A percentile compares a stretch with the other conserved stretches of the same genome.
Conservation (phyloP, 2,888 invertebrate genomes). For the Hartigia nigra region DNA sequence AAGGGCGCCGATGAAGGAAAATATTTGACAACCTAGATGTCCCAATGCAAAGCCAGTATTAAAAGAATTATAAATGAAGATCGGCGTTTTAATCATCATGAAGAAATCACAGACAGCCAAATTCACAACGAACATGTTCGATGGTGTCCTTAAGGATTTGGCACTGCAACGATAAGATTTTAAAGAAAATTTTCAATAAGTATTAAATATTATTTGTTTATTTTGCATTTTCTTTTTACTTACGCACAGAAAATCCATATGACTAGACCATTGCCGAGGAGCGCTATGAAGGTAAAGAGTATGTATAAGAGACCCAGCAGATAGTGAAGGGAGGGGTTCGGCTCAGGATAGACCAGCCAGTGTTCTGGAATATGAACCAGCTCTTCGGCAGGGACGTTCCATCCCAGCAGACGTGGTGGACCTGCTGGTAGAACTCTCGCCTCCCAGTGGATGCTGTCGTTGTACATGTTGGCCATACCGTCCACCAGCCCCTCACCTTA, state of each 20-base stretch:
- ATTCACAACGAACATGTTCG: conserved; percentile 86
- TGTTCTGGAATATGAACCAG: conserved; percentile 77
- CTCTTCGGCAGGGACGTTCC: conserved; percentile 82
- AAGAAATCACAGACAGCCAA: conserved; percentile 85
- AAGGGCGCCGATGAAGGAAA: conserved; percentile 79
- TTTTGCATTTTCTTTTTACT: conserved; percentile 56
- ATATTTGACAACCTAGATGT: conserved; percentile 80
- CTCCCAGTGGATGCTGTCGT: conserved; percentile 56
- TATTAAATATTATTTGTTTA: background rate
- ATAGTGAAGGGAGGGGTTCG: conserved; percentile 84
- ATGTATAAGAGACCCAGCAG: conserved; percentile 82
- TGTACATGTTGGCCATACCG: conserved; percentile 55
- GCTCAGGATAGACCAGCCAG: conserved; percentile 84
- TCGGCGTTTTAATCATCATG: conserved; percentile 88
- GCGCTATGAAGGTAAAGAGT: conserved; percentile 78
- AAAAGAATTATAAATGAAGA: conserved; percentile 88
- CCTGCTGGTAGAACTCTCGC: conserved; percentile 58
- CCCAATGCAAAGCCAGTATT: conserved; percentile 82
- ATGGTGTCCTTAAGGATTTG: conserved; percentile 80
- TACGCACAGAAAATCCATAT: conserved; percentile 86
- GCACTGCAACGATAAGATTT: conserved; percentile 68
- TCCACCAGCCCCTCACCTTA: conserved; percentile 56
- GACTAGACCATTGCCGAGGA: conserved; percentile 86
- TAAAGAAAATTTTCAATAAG: too few relatives aligned
- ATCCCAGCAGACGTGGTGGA: conserved; percentile 73